Evolutionary conservation across 2,113 vertebrate species (phyloP).

Genomic region (Cryptotis parvus): DNA sequence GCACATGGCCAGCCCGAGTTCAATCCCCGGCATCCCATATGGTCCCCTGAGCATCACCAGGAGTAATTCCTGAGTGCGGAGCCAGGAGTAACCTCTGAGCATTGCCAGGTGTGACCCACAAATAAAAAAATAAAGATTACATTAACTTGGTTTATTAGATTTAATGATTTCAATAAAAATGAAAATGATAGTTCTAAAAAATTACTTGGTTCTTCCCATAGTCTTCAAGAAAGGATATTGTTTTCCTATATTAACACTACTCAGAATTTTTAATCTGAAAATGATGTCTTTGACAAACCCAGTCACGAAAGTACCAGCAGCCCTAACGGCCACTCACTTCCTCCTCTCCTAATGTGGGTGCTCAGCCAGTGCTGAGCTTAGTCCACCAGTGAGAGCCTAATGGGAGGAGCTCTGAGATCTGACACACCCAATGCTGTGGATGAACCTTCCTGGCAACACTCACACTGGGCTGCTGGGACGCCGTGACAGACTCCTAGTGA

Average conservation of each 20-base stretch:
- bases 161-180: constrained; percentile 45
- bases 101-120: too few species aligned
- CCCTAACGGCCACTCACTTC: background rate
- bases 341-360: background rate
- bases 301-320: constrained; percentile 49
- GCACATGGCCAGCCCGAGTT: too few species aligned
- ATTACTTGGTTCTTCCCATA: background rate
- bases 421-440: background rate
- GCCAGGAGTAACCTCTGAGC: too few species aligned
- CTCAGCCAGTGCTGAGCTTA: background rate
- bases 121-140: too few species aligned
- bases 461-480: background rate
- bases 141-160: constrained; percentile 1
- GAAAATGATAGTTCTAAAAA: background rate
- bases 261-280: constrained; percentile 46
- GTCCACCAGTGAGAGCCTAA: background rate
- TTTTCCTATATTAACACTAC: constrained; percentile 13
- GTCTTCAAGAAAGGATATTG: constrained; percentile 32
- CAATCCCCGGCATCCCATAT: too few species aligned
- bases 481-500: too few species aligned
- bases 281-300: constrained; percentile 48
- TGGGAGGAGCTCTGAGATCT: background rate
- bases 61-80: too few species aligned
- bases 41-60: too few species aligned
- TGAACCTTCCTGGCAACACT: background rate